Evolutionary conservation across 1,140 invertebrate genomes (phyloP).

Genomic region (Adoxophyes honmai): DNA sequence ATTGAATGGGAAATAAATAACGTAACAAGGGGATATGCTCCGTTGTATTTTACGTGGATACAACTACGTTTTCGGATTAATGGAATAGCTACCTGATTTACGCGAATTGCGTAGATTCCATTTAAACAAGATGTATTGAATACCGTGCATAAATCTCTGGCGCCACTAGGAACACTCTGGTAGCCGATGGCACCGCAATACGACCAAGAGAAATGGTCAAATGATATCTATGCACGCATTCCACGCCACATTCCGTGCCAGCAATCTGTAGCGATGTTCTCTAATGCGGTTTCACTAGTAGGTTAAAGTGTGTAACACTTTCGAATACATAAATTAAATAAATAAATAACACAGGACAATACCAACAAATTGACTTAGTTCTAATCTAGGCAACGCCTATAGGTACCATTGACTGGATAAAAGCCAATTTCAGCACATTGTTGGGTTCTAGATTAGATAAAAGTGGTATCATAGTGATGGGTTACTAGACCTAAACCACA

Average conservation of each 20-base stretch:
- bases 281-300: no score
- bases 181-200: constrained; percentile 32
- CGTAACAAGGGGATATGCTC: neutral
- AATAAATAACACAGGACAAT: neutral
- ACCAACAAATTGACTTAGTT: no score
- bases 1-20: neutral
- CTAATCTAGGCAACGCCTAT: no score
- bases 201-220: constrained; percentile 36
- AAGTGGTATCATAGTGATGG: no score
- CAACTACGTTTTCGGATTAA: neutral
- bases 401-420: no score
- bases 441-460: no score
- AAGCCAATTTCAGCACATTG: no score
- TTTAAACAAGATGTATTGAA: constrained; percentile 38
- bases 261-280: no score
- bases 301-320: no score
- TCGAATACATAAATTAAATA: neutral
- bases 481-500: no score
- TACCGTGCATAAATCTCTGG: constrained; percentile 35
- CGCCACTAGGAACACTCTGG: constrained; percentile 23
- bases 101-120: constrained; percentile 14
- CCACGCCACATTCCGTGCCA: constrained; percentile 24
- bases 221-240: constrained; percentile 38
- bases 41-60: neutral
- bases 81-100: constrained; percentile 9